Evolutionary conservation across 2,113 vertebrate species (phyloP).

Genomic region (Craseonycteris thonglongyai): DNA sequence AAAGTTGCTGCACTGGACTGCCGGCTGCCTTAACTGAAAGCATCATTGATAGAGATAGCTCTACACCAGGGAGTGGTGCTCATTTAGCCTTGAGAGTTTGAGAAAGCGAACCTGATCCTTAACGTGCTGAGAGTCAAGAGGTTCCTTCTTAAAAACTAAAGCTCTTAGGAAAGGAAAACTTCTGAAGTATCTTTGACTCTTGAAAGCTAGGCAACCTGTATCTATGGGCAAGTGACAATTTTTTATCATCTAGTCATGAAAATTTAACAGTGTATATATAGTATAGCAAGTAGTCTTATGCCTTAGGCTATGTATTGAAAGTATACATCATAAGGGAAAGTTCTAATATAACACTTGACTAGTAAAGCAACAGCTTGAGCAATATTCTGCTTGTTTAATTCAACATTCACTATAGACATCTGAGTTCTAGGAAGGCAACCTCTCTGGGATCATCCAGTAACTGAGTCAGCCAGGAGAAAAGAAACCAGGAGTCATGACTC

Average conservation of each 20-base stretch:
- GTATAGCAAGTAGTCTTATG: neutral
- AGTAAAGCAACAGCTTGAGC: neutral
- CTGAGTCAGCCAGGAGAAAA: neutral
- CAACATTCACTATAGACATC: neutral
- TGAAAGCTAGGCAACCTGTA: neutral
- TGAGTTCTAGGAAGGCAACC: neutral
- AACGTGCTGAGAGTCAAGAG: neutral
- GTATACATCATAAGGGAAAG: neutral
- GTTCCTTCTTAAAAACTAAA: slow-evolving; percentile 22
- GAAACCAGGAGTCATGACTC: neutral
- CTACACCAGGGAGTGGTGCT: neutral
- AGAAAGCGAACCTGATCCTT: neutral
- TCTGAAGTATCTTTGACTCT: neutral
- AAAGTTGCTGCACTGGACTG: neutral
- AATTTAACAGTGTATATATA: neutral
- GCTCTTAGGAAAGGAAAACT: slow-evolving; percentile 20
- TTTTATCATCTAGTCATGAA: neutral
- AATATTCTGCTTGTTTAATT: neutral
- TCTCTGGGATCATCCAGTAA: neutral
- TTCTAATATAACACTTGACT: neutral
- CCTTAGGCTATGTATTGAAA: neutral
- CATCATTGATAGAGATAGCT: neutral
- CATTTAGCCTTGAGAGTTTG: neutral
- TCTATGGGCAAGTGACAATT: neutral
- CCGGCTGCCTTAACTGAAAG: neutral